Evolutionary conservation across 1,140 invertebrate genomes (phyloP).

Genomic region (Venturia canescens): DNA sequence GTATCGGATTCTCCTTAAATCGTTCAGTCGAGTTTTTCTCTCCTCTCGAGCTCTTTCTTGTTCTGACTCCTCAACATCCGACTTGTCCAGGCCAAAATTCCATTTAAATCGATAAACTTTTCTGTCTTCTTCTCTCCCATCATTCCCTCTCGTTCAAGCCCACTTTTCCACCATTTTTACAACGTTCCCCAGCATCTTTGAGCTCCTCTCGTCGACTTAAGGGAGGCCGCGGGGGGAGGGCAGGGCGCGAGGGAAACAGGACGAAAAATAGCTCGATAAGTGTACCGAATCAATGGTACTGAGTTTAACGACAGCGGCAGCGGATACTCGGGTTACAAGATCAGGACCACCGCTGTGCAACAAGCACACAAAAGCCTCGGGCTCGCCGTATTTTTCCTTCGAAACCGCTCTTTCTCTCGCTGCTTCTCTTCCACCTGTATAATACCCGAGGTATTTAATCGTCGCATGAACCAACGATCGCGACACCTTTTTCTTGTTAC

Average conservation of each 20-base stretch:
- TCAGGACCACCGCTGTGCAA: conserved; percentile 38
- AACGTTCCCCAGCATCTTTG: not conserved
- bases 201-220: not conserved
- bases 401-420: not conserved
- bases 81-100: conserved; percentile 63
- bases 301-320: conserved; percentile 23
- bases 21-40: conserved; percentile 53
- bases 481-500: conserved; percentile 34
- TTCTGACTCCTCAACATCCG: not conserved
- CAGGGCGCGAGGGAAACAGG: not conserved
- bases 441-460: not conserved
- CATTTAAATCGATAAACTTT: conserved; percentile 63
- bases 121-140: not conserved
- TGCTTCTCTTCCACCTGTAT: not conserved
- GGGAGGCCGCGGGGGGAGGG: not conserved
- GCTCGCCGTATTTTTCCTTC: conserved; percentile 6
- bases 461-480: not conserved
- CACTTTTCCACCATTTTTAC: not conserved
- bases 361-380: not conserved
- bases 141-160: not conserved
- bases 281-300: not conserved
- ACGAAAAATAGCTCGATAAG: not conserved
- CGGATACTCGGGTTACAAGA: not conserved
- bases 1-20: conserved; percentile 54
- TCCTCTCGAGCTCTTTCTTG: not conserved